Conservation (phyloP, 1,140 invertebrate species). For the Ladona fulva region DNA sequence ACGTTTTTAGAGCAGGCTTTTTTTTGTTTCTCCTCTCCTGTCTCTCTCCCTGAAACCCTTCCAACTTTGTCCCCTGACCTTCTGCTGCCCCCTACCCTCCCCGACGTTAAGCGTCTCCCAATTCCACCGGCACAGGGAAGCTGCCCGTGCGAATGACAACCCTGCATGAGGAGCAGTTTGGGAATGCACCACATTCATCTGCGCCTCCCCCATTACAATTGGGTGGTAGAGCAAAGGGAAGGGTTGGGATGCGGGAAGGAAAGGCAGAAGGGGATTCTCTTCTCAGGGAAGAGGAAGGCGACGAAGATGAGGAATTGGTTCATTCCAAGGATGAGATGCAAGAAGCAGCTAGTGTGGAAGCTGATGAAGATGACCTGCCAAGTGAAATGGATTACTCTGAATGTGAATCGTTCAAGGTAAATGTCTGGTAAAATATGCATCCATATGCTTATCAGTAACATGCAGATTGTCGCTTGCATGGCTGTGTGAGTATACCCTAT, state of each 20-base stretch:
- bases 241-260: background rate
- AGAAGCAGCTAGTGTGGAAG: slow-evolving; percentile 25
- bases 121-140: slow-evolving; percentile 60
- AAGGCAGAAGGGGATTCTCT: background rate
- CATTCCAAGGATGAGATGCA: slow-evolving; percentile 25
- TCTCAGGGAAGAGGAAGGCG: slow-evolving; percentile 26
- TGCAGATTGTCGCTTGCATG: too few relatives aligned
- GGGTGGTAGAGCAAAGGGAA: slow-evolving; percentile 17
- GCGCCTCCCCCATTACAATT: slow-evolving; percentile 22
- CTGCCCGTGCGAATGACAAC: slow-evolving; percentile 82
- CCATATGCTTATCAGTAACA: too few relatives aligned
- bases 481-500: too few relatives aligned
- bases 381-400: slow-evolving; percentile 52
- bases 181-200: slow-evolving; percentile 28
- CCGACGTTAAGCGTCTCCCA: slow-evolving; percentile 59
- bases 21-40: background rate
- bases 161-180: slow-evolving; percentile 65
- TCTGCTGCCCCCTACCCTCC: background rate
- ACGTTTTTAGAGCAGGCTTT: slow-evolving; percentile 4
- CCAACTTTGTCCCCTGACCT: background rate
- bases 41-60: background rate
- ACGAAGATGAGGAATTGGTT: slow-evolving; percentile 32
- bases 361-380: slow-evolving; percentile 28
- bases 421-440: too few relatives aligned
- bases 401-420: slow-evolving; percentile 41